Conservation (phyloP, 2,888 invertebrate species). For the Epinotia demarniana region DNA sequence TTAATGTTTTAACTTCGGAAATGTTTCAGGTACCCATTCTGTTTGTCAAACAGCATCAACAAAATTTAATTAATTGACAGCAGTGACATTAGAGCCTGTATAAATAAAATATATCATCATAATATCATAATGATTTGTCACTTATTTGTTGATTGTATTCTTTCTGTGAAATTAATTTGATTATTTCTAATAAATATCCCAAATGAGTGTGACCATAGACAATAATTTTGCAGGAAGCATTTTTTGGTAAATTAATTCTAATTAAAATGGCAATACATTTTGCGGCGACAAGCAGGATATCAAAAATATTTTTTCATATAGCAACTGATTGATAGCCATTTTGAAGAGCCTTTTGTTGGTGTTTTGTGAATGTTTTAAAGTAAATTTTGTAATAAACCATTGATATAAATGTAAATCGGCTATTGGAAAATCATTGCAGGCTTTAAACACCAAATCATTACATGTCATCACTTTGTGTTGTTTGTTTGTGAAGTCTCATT, state of each 20-base stretch:
- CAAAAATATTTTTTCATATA: slow-evolving; percentile 78
- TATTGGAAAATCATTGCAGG: slow-evolving; percentile 54
- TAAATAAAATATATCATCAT: background rate
- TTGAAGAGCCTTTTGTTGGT: slow-evolving; percentile 85
- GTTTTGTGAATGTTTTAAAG: slow-evolving; percentile 85
- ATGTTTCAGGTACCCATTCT: background rate
- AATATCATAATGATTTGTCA: background rate
- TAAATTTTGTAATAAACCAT: slow-evolving; percentile 71
- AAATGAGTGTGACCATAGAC: slow-evolving; percentile 59
- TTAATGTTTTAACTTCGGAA: background rate
- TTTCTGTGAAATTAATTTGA: background rate
- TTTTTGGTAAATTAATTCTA: slow-evolving; percentile 43
- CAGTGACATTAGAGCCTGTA: too few relatives aligned
- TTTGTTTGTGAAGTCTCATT: slow-evolving; percentile 74
- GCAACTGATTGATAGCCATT: slow-evolving; percentile 84
- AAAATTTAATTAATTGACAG: background rate
- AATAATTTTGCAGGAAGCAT: slow-evolving; percentile 46
- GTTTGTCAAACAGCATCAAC: background rate
- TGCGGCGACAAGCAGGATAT: slow-evolving; percentile 76
- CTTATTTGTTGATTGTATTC: background rate
- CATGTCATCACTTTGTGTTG: slow-evolving; percentile 61
- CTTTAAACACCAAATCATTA: slow-evolving; percentile 55
- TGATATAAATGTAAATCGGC: slow-evolving; percentile 54
- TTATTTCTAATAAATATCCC: background rate
- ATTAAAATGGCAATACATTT: slow-evolving; percentile 75